phyloP scores from a whole-genome alignment of 2,113 vertebrate species.

The Sander lucioperca region DNA sequence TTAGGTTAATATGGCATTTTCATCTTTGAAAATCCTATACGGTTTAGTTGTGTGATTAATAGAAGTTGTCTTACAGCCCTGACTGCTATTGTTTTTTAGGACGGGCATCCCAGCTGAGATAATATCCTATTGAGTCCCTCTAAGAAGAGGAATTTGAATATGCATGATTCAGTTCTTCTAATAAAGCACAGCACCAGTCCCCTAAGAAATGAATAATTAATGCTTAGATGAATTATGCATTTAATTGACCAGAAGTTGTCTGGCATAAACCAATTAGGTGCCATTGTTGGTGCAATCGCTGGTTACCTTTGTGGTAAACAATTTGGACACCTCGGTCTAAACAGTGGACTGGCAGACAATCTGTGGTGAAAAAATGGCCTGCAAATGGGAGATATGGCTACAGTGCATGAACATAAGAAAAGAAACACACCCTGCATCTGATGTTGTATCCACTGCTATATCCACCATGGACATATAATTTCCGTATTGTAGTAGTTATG shows the following conservation, averaged over 20 bases:
- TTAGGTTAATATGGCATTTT: constrained; percentile 49
- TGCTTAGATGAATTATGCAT: constrained; percentile 82
- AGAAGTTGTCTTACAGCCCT: constrained; percentile 42
- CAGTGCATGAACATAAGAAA: neutral
- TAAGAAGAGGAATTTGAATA: constrained; percentile 70
- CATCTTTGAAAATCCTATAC: constrained; percentile 37
- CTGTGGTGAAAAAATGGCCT: constrained; percentile 16
- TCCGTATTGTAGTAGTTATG: neutral
- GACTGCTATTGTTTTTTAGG: constrained; percentile 64
- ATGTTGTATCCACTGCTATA: neutral
- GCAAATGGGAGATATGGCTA: constrained; percentile 37
- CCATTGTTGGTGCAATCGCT: constrained; percentile 73
- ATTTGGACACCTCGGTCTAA: constrained; percentile 54
- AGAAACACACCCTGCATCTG: neutral
- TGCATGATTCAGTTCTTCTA: constrained; percentile 70
- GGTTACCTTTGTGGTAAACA: constrained; percentile 75
- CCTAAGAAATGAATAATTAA: constrained; percentile 82
- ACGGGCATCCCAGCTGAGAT: constrained; percentile 60
- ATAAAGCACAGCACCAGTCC: constrained; percentile 74
- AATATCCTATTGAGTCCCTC: constrained; percentile 55
- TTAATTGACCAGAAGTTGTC: constrained; percentile 80
- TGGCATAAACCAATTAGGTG: constrained; percentile 78
- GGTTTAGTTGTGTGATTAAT: constrained; percentile 60
- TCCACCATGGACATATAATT: neutral
- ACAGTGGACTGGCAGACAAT: constrained; percentile 38